Base-by-base conservation (phyloP, 1,140 invertebrate species). In the Tachypleus tridentatus region DNA sequence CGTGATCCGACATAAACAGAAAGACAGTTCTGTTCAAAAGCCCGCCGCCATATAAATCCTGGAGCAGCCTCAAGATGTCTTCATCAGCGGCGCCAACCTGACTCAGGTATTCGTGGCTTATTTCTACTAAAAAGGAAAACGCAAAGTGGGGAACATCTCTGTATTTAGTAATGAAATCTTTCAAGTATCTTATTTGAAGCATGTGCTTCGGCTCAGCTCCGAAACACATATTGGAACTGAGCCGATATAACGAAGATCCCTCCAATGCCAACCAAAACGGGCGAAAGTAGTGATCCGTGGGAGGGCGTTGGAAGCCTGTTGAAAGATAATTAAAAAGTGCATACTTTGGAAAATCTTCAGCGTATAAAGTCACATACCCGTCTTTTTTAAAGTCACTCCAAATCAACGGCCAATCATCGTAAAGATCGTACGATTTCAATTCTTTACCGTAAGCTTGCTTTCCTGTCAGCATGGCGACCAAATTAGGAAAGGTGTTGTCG, bases 401-500 rank as follows among this genome's bases (percentile, higher is more conserved):
- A 4, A 73, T 51, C n/a, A 68, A 67, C 11, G 72, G 71, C 63
- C 67, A 70, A 1, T 8, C 4, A 50, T 72, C 69, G 49, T 70
- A 65, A 53, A 61, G 63, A 49, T 29, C 58, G 3, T 56, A 5
- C 4, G 4, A 10, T 68, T 65, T n/a, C 4, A 67, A 50, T 48
- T 70, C 60, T n/a, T 58, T 56, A n/a, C 52, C 58, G 6, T 50
- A 63, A 11, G 62, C 63, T 10, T 58, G 54, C 50, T 72, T 68
- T 3, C 78, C 78, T 3, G 73, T 71, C 48, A 80, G 65, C 49
- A 78, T 69, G 0, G 78, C 72, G 2, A 75, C 64, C 50, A 80
- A 62, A 69, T 79, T 80, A 0, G 78, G 78, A 60, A 75, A 76
- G 5, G 79, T 79, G 63, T 80, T 80, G 58, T 78, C 76, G 9